These are phyloP conservation scores for Calcarius lapponicus DNA, from an alignment of 2,797 vertebrate species.

Conservation along the genomic window DNA sequence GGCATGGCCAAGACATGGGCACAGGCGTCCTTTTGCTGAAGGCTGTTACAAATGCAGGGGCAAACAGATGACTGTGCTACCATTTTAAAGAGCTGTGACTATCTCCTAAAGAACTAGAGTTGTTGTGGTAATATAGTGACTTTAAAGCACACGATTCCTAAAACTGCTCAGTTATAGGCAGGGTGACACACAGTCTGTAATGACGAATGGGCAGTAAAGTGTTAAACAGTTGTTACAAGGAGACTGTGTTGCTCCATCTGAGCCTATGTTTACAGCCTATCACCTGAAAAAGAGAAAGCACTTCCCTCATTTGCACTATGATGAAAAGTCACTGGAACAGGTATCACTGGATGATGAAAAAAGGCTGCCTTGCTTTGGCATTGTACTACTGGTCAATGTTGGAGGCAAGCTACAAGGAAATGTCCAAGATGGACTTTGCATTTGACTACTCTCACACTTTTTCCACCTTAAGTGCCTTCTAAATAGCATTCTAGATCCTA, in stretches of 20 bases:
- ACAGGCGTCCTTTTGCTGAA: background rate
- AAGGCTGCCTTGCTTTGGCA: background rate
- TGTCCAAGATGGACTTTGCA: background rate
- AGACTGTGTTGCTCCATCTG: background rate
- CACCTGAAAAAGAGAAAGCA: background rate
- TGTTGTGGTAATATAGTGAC: background rate
- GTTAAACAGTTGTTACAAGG: background rate
- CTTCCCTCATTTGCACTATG: background rate
- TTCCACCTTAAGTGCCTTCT: background rate
- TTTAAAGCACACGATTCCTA: background rate
- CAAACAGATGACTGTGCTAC: background rate
- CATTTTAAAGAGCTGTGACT: background rate
- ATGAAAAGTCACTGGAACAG: background rate
- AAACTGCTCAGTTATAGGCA: background rate
- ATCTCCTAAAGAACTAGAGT: background rate
- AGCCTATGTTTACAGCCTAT: background rate
- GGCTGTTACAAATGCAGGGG: background rate
- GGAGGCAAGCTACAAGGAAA: background rate
- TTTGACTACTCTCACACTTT: background rate
- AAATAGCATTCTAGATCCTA: background rate
- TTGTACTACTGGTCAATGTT: background rate
- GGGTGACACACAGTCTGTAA: background rate
- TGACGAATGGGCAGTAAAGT: background rate
- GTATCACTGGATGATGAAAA: background rate
- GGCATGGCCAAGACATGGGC: background rate